phyloP scores from a whole-genome alignment of 2,888 invertebrate species.

The Melanchra persicariae region DNA sequence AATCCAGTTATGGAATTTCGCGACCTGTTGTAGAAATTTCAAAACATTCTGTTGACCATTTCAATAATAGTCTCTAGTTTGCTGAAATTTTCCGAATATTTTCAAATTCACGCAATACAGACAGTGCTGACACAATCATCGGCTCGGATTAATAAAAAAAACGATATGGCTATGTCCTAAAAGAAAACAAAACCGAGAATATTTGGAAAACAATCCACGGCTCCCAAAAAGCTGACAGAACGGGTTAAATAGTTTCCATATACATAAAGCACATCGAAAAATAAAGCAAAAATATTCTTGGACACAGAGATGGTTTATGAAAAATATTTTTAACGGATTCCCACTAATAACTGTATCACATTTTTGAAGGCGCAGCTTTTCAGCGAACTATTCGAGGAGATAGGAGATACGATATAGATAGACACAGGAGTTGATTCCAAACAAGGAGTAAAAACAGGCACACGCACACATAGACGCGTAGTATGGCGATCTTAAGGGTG shows the following conservation, averaged over 20 bases:
- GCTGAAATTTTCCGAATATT: conserved; percentile 4
- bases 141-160: conserved; percentile 6
- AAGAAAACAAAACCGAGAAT: background rate
- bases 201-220: background rate
- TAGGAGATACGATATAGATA: background rate
- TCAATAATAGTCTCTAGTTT: background rate
- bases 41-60: background rate
- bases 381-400: background rate
- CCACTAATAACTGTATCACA: background rate
- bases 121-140: background rate
- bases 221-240: background rate
- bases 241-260: conserved; percentile 2
- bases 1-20: no score
- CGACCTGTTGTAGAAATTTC: background rate
- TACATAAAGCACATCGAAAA: background rate
- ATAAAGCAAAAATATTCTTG: conserved; percentile 18
- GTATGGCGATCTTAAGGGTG: background rate
- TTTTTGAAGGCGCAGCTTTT: conserved; percentile 13
- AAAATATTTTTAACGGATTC: conserved; percentile 23
- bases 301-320: background rate
- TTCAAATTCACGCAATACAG: background rate
- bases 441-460: background rate
- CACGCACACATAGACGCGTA: background rate
- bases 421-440: background rate
- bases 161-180: background rate